Evolutionary conservation across 30 jellyfish, hydroid and myxozoan genomes (phyloP), one percentile per base, ranked within the genome.

Genomic region (Catostylus mosaicus): DNA sequence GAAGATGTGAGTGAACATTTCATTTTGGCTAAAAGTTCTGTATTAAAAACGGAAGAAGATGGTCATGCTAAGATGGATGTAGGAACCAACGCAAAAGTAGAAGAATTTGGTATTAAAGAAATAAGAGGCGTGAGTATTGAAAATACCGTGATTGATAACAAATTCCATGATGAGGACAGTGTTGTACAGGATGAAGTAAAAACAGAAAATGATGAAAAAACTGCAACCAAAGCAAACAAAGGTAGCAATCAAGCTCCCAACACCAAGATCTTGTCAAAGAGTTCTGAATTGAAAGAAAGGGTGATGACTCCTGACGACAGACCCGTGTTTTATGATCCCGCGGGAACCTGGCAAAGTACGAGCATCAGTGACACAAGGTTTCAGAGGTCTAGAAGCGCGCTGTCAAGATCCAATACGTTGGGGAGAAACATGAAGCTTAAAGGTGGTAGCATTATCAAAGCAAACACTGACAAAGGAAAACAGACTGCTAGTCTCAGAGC

Each of bases 301-400:
- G 11, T 18, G 36, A 23, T 19, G 64, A 34, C 56, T 30, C 80
- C 54, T 10, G 88, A 77, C 1, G 70, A 59, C 37, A 26, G 88
- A 34, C 88, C 88, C 3, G 88, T 77, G 19, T 77, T 77, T 22
- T 77, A 77, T 47, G 88, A 77, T 37, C 88, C 77, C 10, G 34
- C 1, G 12, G 88, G 88, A 31, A 26, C 35, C 1, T 77, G 88
- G 88, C 38, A 61, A 77, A 38, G 6, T 31, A 23, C 84, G 23
- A 30, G 71, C 33, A 45, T 22, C 23, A 48, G 10, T 2, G 57
- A 37, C 34, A 77, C 23, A 35, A 62, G 65, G 36, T 22, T 51
- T 48, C 71, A 29, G 30, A 47, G 70, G 59, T 37, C 59, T 27
- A 22, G 12, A 59, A 59, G 71, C 24, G 6, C 40, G 9, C 64